Conservation (phyloP, 1,140 invertebrate genomes). For the Drosophila parabipectinata region DNA sequence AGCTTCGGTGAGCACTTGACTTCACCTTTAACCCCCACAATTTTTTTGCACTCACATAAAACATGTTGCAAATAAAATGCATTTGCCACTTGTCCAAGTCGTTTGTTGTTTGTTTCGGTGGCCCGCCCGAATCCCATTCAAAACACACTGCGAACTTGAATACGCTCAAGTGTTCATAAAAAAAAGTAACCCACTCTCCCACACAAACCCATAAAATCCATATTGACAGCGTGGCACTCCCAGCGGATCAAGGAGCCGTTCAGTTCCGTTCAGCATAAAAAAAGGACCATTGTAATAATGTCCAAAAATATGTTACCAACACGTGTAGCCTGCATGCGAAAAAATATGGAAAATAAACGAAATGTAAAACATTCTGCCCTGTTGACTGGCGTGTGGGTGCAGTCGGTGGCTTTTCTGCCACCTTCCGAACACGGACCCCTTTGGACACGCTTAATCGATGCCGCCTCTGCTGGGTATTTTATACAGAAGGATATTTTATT, state of each 20-base stretch:
- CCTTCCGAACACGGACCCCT: not conserved
- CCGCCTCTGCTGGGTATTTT: constrained; percentile 50
- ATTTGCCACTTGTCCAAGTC: constrained; percentile 54
- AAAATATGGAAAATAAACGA: constrained; percentile 55
- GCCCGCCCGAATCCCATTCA: constrained; percentile 58
- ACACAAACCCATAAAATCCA: constrained; percentile 59
- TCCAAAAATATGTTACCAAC: constrained; percentile 81
- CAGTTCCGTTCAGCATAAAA: constrained; percentile 30
- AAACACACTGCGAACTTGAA: constrained; percentile 75
- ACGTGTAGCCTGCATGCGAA: constrained; percentile 60
- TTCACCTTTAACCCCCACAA: constrained; percentile 41
- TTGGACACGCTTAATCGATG: constrained; percentile 75
- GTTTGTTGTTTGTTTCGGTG: constrained; percentile 7
- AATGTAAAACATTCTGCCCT: constrained; percentile 49
- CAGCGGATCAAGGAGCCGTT: constrained; percentile 17
- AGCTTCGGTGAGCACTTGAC: constrained; percentile 42
- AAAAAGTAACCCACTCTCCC: constrained; percentile 17
- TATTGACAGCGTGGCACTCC: constrained; percentile 56
- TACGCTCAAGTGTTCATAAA: constrained; percentile 74
- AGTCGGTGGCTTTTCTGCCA: constrained; percentile 36
- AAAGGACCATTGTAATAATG: constrained; percentile 77
- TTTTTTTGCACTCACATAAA: constrained; percentile 32
- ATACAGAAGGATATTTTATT: constrained; percentile 78
- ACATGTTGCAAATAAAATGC: constrained; percentile 74
- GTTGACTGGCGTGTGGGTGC: constrained; percentile 41